Conservation (phyloP, 2,113 vertebrate species). For the Peromyscus maniculatus region DNA sequence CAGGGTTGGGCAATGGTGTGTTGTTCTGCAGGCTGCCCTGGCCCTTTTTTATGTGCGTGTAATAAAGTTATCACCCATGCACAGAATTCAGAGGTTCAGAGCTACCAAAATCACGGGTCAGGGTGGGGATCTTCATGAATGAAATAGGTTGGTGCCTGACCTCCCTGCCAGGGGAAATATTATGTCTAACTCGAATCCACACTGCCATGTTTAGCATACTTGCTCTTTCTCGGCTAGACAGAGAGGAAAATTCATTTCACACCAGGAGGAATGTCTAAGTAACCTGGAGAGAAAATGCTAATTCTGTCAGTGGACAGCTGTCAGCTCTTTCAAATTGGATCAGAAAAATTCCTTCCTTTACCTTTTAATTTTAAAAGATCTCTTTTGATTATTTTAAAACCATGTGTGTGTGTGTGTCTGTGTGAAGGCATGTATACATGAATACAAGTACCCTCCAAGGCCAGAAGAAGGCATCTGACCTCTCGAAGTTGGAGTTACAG, state of each 20-base stretch:
- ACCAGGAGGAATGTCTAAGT: slow-evolving; percentile 25
- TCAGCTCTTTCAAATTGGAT: slow-evolving; percentile 4
- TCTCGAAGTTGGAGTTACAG: neutral
- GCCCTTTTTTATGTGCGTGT: neutral
- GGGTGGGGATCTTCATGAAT: neutral
- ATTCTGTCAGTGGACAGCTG: neutral
- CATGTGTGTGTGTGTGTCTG: neutral
- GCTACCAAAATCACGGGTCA: neutral
- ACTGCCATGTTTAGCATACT: neutral
- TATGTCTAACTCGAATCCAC: slow-evolving; percentile 53
- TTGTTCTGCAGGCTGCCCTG: neutral
- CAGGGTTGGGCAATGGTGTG: slow-evolving; percentile 19
- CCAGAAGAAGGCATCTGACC: neutral
- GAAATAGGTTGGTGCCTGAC: slow-evolving; percentile 61
- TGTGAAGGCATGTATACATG: neutral
- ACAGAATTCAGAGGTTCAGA: neutral
- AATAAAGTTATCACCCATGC: neutral
- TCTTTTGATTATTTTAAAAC: neutral
- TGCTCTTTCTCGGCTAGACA: slow-evolving; percentile 11
- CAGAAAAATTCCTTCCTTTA: neutral
- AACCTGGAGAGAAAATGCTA: neutral
- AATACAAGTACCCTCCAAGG: neutral
- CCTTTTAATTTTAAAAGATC: neutral
- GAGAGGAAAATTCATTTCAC: slow-evolving; percentile 44
- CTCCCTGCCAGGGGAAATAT: slow-evolving; percentile 7